Base-by-base conservation (phyloP, 2,888 invertebrate species). In the Strigamia maritima region DNA sequence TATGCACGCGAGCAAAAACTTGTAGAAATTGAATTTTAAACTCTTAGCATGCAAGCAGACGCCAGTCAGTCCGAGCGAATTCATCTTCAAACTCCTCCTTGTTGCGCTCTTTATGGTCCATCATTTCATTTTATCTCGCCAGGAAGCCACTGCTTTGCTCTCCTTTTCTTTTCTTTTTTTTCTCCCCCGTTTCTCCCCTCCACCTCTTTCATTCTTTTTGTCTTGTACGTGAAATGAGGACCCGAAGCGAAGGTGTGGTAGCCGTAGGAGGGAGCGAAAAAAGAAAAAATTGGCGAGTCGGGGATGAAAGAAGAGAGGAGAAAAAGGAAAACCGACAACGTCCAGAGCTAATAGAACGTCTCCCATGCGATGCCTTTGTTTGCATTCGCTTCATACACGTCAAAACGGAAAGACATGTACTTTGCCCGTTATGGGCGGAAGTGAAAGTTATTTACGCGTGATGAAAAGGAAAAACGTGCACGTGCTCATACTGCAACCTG, bases 1-100 rank as follows among this genome's bases (percentile, higher is more conserved):
- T 70, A 70, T 70, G 70, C 70, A 70, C 28, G 70, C 70, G 70
- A 70, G 70, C 70, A 70, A 70, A 35, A 70, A 70, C 70, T 70
- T 70, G 70, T 70, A 70, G 26, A 70, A 70, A 70, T 70, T 70
- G 70, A 70, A 70, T 70, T 70, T 70, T 70, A 70, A 70, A 70
- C 70, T 70, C 70, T 70, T 70, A 70, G 70, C 70, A 70, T 70
- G 70, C 70, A 70, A 28, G 70, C 70, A 70, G 70, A 70, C 70
- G 70, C 70, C 70, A 70, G 70, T 70, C 70, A 70, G 70, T 70
- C 70, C 70, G 70, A 70, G 70, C 70, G 70, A 70, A 70, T 70
- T 70, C 70, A 26, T 70, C 70, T 70, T 70, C 70, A 70, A 70
- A 70, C 70, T 28, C 28, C 70, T 70, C n/a, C 70, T 70, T 70